These are phyloP conservation scores for Octopus sinensis DNA, from an alignment of 1,140 invertebrate species.

Conservation along the genomic window DNA sequence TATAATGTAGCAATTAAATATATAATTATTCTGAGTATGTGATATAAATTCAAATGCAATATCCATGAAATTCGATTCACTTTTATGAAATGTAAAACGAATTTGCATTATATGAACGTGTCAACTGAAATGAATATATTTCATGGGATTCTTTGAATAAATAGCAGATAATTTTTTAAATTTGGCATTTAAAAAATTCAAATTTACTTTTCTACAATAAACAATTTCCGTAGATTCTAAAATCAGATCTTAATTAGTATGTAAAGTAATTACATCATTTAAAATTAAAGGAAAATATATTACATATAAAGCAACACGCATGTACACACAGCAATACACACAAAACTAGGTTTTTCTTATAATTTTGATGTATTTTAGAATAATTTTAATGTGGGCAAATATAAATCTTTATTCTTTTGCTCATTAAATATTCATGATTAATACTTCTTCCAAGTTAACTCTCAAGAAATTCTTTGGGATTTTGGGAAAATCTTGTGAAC, in stretches of 20 bases:
- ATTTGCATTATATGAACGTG: not conserved
- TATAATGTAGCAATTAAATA: slow-evolving; percentile 5
- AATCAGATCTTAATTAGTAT: not conserved
- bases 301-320: not conserved
- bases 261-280: slow-evolving; percentile 6
- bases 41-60: not conserved
- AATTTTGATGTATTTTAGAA: not conserved
- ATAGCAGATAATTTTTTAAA: not conserved
- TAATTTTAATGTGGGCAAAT: not conserved
- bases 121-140: not conserved
- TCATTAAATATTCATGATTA: too few species aligned
- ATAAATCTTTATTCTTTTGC: too few species aligned
- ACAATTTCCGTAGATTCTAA: not conserved
- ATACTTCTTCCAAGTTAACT: too few species aligned
- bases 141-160: not conserved
- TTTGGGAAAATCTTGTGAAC: too few species aligned
- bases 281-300: slow-evolving; percentile 8
- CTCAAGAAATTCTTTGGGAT: too few species aligned
- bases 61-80: too few species aligned
- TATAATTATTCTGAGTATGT: not conserved
- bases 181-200: too few species aligned
- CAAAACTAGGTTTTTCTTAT: not conserved
- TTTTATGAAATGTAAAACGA: too few species aligned
- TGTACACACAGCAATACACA: not conserved
- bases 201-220: not conserved